Evolutionary conservation across 2,113 vertebrate species (phyloP).

Genomic region (Sinosuthora webbiana): DNA sequence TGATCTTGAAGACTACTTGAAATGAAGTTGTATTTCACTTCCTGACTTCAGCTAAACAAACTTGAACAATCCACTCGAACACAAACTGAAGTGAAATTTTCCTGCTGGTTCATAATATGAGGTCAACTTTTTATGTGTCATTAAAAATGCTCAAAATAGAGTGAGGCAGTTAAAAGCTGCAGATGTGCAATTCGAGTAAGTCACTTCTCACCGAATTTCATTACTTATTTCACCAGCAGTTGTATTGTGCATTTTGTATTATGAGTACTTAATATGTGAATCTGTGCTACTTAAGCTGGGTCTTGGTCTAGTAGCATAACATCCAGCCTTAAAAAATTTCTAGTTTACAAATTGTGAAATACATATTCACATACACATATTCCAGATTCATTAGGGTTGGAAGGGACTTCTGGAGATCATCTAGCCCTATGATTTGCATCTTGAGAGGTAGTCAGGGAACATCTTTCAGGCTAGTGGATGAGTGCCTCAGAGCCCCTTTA

Average conservation of each 20-base stretch:
- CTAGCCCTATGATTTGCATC: not conserved
- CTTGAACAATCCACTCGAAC: not conserved
- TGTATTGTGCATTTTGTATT: not conserved
- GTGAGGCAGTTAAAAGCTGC: not conserved
- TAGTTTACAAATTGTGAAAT: not conserved
- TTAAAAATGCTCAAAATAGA: slow-evolving; percentile 3
- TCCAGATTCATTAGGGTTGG: not conserved
- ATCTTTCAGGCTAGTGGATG: not conserved
- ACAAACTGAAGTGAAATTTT: not conserved
- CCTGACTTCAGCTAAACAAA: not conserved
- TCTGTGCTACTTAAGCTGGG: not conserved
- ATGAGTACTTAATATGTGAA: not conserved
- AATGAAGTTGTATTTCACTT: not conserved
- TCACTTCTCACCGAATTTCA: not conserved
- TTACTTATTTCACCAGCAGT: not conserved
- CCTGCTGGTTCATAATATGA: not conserved
- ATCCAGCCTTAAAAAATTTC: not conserved
- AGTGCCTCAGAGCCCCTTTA: not conserved
- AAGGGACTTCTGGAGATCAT: not conserved
- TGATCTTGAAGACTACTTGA: not conserved
- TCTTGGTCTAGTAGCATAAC: not conserved
- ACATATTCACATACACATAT: not conserved
- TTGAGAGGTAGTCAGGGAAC: not conserved
- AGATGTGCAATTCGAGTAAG: not conserved
- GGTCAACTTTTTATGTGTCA: not conserved